These are phyloP conservation scores for Willowsia nigromaculata DNA, from an alignment of 2,888 invertebrate genomes.

Conservation along the genomic window DNA sequence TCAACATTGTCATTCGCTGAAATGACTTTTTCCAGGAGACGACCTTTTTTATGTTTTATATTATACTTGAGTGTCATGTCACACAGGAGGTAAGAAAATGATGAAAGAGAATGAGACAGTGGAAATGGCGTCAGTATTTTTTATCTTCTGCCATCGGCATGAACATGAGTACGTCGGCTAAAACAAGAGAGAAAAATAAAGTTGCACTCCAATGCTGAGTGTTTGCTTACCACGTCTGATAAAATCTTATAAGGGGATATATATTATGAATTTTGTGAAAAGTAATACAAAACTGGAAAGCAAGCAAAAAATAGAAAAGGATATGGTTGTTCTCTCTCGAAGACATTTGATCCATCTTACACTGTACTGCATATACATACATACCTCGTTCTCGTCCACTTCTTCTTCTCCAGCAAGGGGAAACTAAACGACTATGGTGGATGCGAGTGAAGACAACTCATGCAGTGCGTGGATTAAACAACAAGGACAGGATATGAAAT, in stretches of 20 bases:
- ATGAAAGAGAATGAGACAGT: constrained; percentile 26
- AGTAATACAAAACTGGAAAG: constrained; percentile 31
- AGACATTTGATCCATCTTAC: constrained; percentile 55
- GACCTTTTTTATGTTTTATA: neutral
- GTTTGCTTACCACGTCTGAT: neutral
- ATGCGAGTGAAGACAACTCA: constrained; percentile 59
- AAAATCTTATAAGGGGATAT: constrained; percentile 8
- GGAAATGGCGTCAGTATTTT: constrained; percentile 45
- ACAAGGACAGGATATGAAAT: constrained; percentile 65
- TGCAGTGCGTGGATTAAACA: constrained; percentile 67
- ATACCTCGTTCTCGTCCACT: neutral
- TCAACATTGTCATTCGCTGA: neutral
- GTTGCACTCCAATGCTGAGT: constrained; percentile 3
- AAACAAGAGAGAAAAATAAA: constrained; percentile 53
- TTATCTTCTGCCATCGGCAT: constrained; percentile 35
- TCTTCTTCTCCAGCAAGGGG: neutral
- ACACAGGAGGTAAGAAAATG: constrained; percentile 23
- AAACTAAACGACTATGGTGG: neutral
- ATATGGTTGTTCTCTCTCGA: neutral
- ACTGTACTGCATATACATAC: neutral
- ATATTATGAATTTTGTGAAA: constrained; percentile 9
- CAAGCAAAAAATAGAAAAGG: neutral
- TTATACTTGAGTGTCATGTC: constrained; percentile 2
- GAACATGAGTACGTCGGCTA: neutral
- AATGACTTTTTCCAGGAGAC: neutral